Evolutionary conservation across 2,888 invertebrate genomes (phyloP).

Genomic region (Oxyteleia sp.): DNA sequence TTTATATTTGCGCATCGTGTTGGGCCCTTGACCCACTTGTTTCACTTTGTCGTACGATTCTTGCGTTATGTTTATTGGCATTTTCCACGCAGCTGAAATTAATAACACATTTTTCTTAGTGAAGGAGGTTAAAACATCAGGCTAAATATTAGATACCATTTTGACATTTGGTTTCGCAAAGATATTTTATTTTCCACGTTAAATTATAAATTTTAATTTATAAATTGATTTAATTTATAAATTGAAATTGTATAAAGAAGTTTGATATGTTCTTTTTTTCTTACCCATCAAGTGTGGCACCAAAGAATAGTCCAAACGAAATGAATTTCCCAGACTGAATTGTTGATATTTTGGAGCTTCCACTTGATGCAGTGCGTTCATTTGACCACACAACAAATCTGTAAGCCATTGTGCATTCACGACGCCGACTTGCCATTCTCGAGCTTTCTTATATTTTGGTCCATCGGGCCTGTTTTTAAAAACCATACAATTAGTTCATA

Average conservation of each 20-base stretch:
- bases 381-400: conserved; percentile 96
- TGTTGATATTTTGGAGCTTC: conserved; percentile 96
- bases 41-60: conserved; percentile 95
- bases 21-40: conserved; percentile 89
- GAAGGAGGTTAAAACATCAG: no score
- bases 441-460: conserved; percentile 95
- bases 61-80: conserved; percentile 95
- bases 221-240: no score
- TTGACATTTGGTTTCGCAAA: no score
- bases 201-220: no score
- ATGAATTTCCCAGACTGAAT: conserved; percentile 93
- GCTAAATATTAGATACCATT: no score
- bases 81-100: conserved; percentile 97
- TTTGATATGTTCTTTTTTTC: no score
- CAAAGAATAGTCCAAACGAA: conserved; percentile 94
- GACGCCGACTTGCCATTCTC: conserved; percentile 96
- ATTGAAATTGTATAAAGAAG: no score
- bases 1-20: conserved; percentile 86
- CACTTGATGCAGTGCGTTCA: conserved; percentile 93
- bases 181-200: no score
- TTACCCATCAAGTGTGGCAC: conserved; percentile 97
- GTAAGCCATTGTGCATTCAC: conserved; percentile 98
- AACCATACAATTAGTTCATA: conserved; percentile 3
- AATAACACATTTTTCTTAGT: no score
- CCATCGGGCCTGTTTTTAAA: conserved; percentile 91